Conservation (phyloP, 2,888 invertebrate genomes). For the Diplolepis rosae region DNA sequence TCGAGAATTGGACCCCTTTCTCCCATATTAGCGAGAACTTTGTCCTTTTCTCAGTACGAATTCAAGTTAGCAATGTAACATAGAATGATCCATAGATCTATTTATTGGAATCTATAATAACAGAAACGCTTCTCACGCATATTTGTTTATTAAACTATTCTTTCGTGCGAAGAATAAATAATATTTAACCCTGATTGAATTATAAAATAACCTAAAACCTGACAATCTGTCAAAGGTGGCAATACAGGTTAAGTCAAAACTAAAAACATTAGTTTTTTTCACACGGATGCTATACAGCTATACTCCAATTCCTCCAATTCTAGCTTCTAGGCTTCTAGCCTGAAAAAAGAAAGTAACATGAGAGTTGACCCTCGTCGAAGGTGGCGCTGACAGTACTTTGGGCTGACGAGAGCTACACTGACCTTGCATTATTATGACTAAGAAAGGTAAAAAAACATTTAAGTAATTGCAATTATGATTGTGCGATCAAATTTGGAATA, state of each 20-base stretch:
- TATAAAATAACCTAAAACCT: constrained; percentile 27
- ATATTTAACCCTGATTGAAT: constrained; percentile 6
- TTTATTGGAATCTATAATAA: constrained; percentile 2
- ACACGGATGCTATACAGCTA: no score
- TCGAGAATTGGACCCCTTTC: background rate
- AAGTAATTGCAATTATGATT: no score
- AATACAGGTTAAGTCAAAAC: background rate
- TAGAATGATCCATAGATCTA: background rate
- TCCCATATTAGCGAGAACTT: background rate
- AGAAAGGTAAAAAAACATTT: no score
- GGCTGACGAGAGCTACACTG: no score
- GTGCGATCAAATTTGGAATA: no score
- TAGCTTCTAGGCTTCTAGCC: no score
- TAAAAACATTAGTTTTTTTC: constrained; percentile 14
- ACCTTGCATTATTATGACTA: no score
- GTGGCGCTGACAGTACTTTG: no score
- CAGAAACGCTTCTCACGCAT: background rate
- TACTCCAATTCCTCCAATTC: no score
- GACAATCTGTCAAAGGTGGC: constrained; percentile 3
- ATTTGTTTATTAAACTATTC: background rate
- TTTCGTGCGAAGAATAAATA: background rate
- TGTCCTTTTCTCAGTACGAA: background rate
- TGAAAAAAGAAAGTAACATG: no score
- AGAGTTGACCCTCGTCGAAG: no score
- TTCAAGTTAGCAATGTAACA: background rate